Evolutionary conservation across 2,797 vertebrate species (phyloP), one percentile per base, ranked within the genome.

Genomic region (Sciaenops ocellatus): DNA sequence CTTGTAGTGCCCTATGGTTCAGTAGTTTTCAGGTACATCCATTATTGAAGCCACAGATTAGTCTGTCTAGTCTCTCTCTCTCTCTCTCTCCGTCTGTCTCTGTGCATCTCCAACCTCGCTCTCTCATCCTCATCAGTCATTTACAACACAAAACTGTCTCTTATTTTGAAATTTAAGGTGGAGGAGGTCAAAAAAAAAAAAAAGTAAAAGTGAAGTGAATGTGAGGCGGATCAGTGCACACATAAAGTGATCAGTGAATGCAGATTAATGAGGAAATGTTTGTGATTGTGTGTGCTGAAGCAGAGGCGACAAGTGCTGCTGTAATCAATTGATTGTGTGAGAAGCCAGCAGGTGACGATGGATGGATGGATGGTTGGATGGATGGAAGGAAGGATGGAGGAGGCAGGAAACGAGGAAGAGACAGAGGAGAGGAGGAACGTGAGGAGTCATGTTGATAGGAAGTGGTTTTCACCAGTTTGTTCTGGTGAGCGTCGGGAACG

Each of bases 11-110:
- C 85, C 75, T 50, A 84, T 85, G 90, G 88, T 91, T 90, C 90
- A 92, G 61, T 89, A 88, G 89, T 90, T 92, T 91, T 73, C 85
- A 83, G 77, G 81, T 88, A 64, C 88, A 93, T 92, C 73, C 85
- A 93, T 93, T 90, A 92, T 92, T 94, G 87, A 93, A 91, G 86
- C 72, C 46, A 65, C 62, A 90, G 86, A 91, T 92, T 87, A 84
- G 82, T 82, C 87, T 90, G 84, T 90, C 91, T 90, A 2, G 85
- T 59, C 78, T 78, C 79, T 70, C 83, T 69, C 30, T 34, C 34
- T 34, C 34, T 30, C 63, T 59, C 52, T 69, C 60, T 69, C 70
- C 24, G 11, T 62, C 13, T 64, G 46, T 72, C 69, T 66, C 22
- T 51, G 22, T 84, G 55, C 54, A 24, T 69, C 67, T 80, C 69